Percentiles rank a stretch among this genome's conserved stretches.
Evolutionary conservation across 2,888 invertebrate species (phyloP).

Genomic region (Macrostomum cliftonense): DNA sequence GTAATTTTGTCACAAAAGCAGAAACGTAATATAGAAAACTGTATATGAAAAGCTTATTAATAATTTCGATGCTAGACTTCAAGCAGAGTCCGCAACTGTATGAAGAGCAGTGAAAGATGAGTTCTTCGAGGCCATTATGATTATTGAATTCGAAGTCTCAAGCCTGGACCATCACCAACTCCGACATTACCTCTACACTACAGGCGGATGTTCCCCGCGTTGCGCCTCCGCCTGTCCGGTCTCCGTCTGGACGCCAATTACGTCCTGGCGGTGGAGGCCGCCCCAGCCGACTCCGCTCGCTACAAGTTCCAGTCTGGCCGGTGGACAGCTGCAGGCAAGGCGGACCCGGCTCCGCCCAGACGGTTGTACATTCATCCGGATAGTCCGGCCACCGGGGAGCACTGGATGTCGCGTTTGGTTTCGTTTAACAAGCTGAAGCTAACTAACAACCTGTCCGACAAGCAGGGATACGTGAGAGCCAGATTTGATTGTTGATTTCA

Average conservation of each 20-base stretch:
- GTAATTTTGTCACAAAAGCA: no score
- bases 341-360: constrained; percentile 57
- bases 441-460: constrained; percentile 64
- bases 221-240: constrained; percentile 55
- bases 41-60: no score
- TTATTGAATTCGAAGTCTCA: no score
- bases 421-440: constrained; percentile 65
- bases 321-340: constrained; percentile 63
- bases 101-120: no score
- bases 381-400: constrained; percentile 62
- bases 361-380: constrained; percentile 66
- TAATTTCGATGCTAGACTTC: no score
- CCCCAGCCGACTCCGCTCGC: constrained; percentile 55
- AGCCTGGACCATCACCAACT: neutral
- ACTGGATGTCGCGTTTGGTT: constrained; percentile 64
- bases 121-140: no score
- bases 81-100: no score
- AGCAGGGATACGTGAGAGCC: constrained; percentile 48
- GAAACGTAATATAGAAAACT: no score
- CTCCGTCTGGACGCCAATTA: constrained; percentile 62
- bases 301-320: constrained; percentile 56
- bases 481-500: no score
- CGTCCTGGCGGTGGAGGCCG: constrained; percentile 60
- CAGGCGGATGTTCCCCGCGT: constrained; percentile 81
- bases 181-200: constrained; percentile 25